Evolutionary conservation across 1,140 invertebrate genomes (phyloP), one percentile per base, ranked within the genome.

Genomic region (Sinonovacula constricta): DNA sequence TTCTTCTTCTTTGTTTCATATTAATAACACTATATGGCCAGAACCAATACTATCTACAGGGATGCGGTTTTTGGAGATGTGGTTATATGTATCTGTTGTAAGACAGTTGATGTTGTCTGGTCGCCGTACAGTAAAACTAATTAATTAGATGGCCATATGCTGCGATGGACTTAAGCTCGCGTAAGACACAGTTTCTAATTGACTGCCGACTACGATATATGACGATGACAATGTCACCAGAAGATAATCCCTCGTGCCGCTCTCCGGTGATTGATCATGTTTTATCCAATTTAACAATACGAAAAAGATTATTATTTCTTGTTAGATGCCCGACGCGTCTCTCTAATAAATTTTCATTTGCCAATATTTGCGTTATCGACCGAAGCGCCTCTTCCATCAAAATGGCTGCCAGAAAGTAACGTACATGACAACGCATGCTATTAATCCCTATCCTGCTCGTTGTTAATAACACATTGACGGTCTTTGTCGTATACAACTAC

Each of bases 291-390:
- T 45, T 45, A 45, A 45, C 18, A 45, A 45, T 18, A 45, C 18
- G 26, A 60, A 60, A 60, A 31, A 24, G 57, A 60, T 60, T 60
- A 60, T 31, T 26, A 60, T 28, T 60, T 60, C 57, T 60, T 1
- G 30, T 28, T 28, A 24, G 24, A 24, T 15, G 30, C 7, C 26
- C 26, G 57, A 24, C 24, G 57, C 57, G 57, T 22, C 68, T 59
- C 54, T 15, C 49, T 59, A 70, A 70, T 70, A 59, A 70, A 70
- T 70, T 59, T 70, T 54, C 51, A 59, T 70, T 70, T 56, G 53
- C 68, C 51, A 70, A 56, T 70, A 70, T 70, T 70, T 70, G 68
- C 68, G 45, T 70, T 59, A 70, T 70, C 45, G 68, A 70, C 59
- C 59, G 36, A 26, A n/a, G 33, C 34, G 33, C 4, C 28, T 31